Evolutionary conservation across 2,113 vertebrate species (phyloP), one percentile per base, ranked within the genome.

Genomic region (Azemiops feae): DNA sequence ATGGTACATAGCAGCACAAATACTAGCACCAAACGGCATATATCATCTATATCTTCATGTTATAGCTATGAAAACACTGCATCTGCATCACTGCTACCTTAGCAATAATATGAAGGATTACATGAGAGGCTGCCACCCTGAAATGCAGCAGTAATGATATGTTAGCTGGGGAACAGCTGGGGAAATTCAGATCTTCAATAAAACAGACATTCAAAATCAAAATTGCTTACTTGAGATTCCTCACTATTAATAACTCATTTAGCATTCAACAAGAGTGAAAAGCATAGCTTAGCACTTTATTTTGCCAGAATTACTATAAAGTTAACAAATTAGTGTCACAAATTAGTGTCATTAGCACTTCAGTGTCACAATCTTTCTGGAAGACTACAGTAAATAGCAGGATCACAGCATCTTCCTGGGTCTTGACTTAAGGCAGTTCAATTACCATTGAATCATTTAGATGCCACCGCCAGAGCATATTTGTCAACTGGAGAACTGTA

Each of bases 321-420:
- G 55, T 50, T 91, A 43, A 91, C 14, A 91, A 47, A 91, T 10
- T 12, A 93, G 22, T 55, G 54, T 91, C 55, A 91, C 14, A 91
- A 47, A 91, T 10, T 12, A 90, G 22, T 55, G 54, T 34, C 30
- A 52, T 93, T 86, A 90, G 81, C 43, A 86, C 74, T 47, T 90
- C 43, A 86, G 54, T n/a, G 18, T 90, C 23, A 34, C n/a, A 86
- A 54, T 60, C 12, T 87, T 52, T 52, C 88, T 85, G 25, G 20
- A 64, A 81, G 22, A 9, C 27, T 54, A 69, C 39, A 57, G 25
- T 2, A 89, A 47, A 34, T 4, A 43, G 39, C 39, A 91, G 30
- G 43, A 91, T 74, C 74, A 7, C 50, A 54, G 16, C 3, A 11
- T 45, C 25, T 45, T 55, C 64, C 39, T 5, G 45, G 25, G 5